Conservation (phyloP, 2,113 vertebrate species). For the Callopanchax toddi region DNA sequence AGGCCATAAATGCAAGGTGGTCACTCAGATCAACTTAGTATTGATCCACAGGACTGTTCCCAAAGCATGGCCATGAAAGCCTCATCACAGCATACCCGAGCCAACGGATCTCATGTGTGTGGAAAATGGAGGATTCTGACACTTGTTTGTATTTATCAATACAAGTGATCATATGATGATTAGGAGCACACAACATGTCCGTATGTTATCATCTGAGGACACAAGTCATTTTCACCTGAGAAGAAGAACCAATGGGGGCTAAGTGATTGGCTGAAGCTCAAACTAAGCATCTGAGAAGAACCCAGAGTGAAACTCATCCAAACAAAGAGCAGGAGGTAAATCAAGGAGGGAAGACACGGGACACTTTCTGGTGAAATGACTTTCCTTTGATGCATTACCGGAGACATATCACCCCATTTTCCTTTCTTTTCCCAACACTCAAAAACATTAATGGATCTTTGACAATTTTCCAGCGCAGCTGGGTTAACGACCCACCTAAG, state of each 20-base stretch:
- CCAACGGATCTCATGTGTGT: background rate
- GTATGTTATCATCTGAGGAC: constrained; percentile 34
- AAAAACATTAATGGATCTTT: background rate
- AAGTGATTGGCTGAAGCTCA: constrained; percentile 41
- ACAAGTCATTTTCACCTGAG: constrained; percentile 51
- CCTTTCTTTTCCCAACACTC: constrained; percentile 1
- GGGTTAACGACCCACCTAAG: constrained; percentile 6
- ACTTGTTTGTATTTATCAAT: background rate
- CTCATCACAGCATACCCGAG: background rate
- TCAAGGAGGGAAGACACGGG: constrained; percentile 11
- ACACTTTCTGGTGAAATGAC: constrained; percentile 15
- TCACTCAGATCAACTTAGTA: background rate
- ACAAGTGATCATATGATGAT: constrained; percentile 20
- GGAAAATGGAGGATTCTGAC: background rate
- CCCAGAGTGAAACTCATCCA: constrained; percentile 21
- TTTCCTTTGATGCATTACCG: constrained; percentile 19
- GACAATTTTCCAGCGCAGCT: background rate
- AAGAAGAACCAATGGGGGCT: constrained; percentile 35
- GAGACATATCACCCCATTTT: background rate
- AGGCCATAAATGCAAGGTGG: background rate
- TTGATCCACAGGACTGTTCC: background rate
- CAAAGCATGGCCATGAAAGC: background rate
- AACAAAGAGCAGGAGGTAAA: constrained; percentile 30
- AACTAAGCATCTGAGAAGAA: constrained; percentile 16
- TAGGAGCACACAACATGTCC: constrained; percentile 67